Base-by-base conservation (phyloP, 1,140 invertebrate species). In the Hormaphis cornu region DNA sequence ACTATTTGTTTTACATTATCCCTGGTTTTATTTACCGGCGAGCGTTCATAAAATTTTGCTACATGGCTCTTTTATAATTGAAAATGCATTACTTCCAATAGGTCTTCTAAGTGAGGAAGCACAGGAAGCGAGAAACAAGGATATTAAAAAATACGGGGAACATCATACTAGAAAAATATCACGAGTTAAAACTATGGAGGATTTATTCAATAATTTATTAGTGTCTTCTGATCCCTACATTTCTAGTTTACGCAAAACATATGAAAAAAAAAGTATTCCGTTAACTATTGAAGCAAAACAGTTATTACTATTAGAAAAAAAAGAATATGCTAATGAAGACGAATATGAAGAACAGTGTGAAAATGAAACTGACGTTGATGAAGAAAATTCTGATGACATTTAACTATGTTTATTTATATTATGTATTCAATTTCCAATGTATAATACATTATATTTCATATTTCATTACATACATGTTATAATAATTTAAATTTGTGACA, bases 101-200 rank as follows among this genome's bases (percentile, higher is more conserved):
- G 77, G 77, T 3, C 72, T 75, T 69, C 28, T 78, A 33, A 74
- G 72, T 12, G 75, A 79, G 73, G 76, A 78, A 40, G 75, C 77
- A 59, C 74, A 75, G 58, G 77, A 79, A 72, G 72, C 77, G 2
- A 42, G 73, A 59, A 76, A 79, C 69, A 78, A 76, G 72, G 56
- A 74, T 59, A 72, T 74, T 46, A 73, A 73, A 63, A 44, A 40
- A 35, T 73, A 73, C 66, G 44, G 76, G 35, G 52, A 71, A 66
- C 35, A 70, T 50, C 69, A 50, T 44, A 48, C 72, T 37, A 53
- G 73, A 69, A 74, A 77, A 50, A 50, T 50, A 18, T 50, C 48
- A 18, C 48, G 48, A 18, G 48, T 50, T 7, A 50, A 50, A 50
- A 18, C 16, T 18, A 61, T 18, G 20, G 10, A 61, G 24, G 56